A percentile compares a stretch with the other conserved stretches of the same genome.
Evolutionary conservation across 2,797 vertebrate species (phyloP).

Genomic region (Erpetoichthys calabaricus): DNA sequence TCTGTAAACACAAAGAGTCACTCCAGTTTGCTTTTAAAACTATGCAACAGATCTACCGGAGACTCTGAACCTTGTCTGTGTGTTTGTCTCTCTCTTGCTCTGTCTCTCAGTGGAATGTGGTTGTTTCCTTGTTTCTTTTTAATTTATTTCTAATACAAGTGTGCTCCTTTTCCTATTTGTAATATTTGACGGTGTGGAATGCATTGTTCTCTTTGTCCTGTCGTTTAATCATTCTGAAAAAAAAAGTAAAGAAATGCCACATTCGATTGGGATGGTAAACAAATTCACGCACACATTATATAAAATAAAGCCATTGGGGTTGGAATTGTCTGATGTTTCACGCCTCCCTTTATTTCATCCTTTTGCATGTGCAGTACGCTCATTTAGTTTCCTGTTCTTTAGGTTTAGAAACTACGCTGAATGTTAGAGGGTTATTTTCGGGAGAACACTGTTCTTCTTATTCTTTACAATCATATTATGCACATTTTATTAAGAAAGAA

Average conservation of each 20-base stretch:
- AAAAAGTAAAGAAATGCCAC: no score
- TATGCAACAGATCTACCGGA: slow-evolving; percentile 56
- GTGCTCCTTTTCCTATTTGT: slow-evolving; percentile 42
- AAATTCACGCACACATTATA: slow-evolving; percentile 18
- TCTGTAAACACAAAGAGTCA: slow-evolving; percentile 22
- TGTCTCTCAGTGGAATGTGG: slow-evolving; percentile 7
- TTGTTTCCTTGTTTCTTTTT: slow-evolving; percentile 20
- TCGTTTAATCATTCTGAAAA: slow-evolving; percentile 27
- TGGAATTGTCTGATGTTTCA: slow-evolving; percentile 43
- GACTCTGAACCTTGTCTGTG: slow-evolving; percentile 8
- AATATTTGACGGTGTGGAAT: slow-evolving; percentile 65
- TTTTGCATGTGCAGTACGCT: no score
- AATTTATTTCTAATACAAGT: slow-evolving; percentile 31
- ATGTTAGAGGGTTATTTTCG: no score
- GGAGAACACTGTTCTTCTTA: no score
- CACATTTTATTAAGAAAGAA: no score
- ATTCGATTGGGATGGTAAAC: no score
- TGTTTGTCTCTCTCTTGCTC: slow-evolving; percentile 10
- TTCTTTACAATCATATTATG: no score
- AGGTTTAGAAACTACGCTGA: no score
- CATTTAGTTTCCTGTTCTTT: no score
- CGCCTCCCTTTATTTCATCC: slow-evolving; percentile 13
- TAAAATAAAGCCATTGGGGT: slow-evolving; percentile 68
- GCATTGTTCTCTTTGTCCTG: slow-evolving; percentile 62
- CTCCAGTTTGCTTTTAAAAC: slow-evolving; percentile 55